Conservation (phyloP, 2,797 vertebrate genomes). For the Notamacropus eugenii region DNA sequence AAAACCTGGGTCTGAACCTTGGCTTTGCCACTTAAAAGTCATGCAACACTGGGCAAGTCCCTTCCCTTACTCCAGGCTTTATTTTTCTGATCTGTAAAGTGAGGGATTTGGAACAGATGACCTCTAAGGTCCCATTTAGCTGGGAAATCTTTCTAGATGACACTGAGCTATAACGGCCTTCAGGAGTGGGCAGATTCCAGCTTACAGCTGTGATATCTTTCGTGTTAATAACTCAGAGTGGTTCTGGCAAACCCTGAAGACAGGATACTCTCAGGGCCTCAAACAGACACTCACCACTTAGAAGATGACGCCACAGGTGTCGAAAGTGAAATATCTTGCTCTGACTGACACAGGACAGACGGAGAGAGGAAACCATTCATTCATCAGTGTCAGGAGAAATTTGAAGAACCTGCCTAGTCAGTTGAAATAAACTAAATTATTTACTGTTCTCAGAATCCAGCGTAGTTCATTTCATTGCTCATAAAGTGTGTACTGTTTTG, state of each 20-base stretch:
- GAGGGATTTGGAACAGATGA: not conserved
- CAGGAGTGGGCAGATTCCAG: not conserved
- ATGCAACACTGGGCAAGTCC: not conserved
- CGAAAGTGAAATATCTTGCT: constrained; percentile 53
- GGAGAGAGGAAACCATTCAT: constrained; percentile 41
- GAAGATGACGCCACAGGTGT: constrained; percentile 48
- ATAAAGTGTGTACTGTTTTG: constrained; percentile 19
- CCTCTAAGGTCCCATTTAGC: not conserved
- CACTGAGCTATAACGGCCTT: not conserved
- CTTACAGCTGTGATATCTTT: not conserved
- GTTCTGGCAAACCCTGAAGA: not conserved
- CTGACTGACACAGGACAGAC: constrained; percentile 63
- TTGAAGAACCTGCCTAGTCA: constrained; percentile 68
- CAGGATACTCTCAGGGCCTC: constrained; percentile 12
- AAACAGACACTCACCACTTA: constrained; percentile 29
- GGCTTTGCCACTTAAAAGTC: constrained; percentile 8
- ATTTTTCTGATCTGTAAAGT: constrained; percentile 23
- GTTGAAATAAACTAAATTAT: constrained; percentile 76
- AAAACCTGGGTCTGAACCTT: not conserved
- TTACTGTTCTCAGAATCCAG: constrained; percentile 72
- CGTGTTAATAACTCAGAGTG: rapidly evolving
- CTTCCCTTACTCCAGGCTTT: constrained; percentile 8
- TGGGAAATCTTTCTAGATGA: not conserved
- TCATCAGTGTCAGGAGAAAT: constrained; percentile 70
- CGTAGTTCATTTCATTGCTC: constrained; percentile 52